Conservation (phyloP, 2,797 vertebrate species). For the Pipistrellus nathusii region DNA sequence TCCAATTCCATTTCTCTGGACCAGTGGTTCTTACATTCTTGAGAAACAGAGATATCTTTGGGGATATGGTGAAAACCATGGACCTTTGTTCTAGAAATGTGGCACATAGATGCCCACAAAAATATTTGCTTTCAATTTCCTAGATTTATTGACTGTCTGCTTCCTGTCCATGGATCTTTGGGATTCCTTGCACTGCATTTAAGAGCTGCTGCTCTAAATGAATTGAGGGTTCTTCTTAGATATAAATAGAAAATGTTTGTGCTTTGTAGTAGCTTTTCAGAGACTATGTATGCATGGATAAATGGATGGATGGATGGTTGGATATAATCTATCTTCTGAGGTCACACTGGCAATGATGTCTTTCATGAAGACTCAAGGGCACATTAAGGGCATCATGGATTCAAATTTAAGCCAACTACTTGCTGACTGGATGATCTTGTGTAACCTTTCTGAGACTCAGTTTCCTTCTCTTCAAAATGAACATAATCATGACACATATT, state of each 20-base stretch:
- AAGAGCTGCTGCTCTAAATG: neutral
- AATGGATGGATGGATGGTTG: neutral
- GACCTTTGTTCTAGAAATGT: neutral
- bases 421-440: neutral
- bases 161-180: neutral
- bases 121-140: neutral
- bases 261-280: neutral
- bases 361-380: neutral
- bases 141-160: neutral
- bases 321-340: neutral
- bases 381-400: neutral
- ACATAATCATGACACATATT: neutral
- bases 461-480: constrained; percentile 1
- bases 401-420: neutral
- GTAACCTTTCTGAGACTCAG: neutral
- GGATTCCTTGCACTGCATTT: neutral
- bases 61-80: neutral
- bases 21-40: neutral
- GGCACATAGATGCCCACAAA: neutral
- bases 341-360: neutral
- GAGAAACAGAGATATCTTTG: neutral
- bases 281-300: neutral
- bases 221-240: neutral
- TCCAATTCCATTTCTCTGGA: neutral
- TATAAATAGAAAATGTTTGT: neutral